These are phyloP conservation scores for Onychostruthus taczanowskii DNA, from an alignment of 2,113 vertebrate genomes.

Conservation along the genomic window DNA sequence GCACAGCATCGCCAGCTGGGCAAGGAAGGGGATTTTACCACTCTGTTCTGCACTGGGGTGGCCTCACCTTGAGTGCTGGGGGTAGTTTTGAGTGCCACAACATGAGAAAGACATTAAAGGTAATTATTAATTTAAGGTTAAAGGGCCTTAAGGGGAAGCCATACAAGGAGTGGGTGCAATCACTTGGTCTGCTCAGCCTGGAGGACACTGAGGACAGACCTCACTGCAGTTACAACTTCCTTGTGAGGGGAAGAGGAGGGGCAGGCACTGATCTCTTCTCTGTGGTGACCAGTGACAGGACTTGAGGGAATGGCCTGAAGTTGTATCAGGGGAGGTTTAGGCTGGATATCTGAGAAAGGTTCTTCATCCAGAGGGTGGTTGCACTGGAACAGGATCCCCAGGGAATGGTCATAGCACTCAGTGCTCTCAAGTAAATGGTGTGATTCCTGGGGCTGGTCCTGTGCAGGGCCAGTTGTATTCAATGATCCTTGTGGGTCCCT, in stretches of 20 bases:
- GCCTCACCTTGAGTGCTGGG: not conserved
- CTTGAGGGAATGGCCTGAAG: not conserved
- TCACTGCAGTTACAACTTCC: not conserved
- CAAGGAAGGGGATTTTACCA: not conserved
- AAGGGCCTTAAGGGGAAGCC: not conserved
- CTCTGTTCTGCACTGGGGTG: not conserved
- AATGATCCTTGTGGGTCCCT: not conserved
- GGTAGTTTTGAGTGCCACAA: rapidly evolving
- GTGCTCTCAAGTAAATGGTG: not conserved
- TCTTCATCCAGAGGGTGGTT: not conserved
- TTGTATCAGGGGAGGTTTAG: not conserved
- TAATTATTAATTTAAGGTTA: not conserved
- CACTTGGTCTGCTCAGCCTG: not conserved
- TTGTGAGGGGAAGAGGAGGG: rapidly evolving
- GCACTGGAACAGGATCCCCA: not conserved
- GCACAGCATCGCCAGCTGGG: rapidly evolving
- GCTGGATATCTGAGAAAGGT: not conserved
- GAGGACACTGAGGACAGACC: not conserved
- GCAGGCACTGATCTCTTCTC: not conserved
- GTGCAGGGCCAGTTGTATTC: not conserved
- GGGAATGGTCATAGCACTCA: not conserved
- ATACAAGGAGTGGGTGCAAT: not conserved
- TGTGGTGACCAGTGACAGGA: not conserved
- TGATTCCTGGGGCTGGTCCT: not conserved
- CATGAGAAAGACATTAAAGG: not conserved